A percentile compares a stretch with the other conserved stretches of the same genome.
These are phyloP conservation scores for Sphinx pinastri DNA, from an alignment of 2,888 invertebrate genomes.

Conservation along the genomic window DNA sequence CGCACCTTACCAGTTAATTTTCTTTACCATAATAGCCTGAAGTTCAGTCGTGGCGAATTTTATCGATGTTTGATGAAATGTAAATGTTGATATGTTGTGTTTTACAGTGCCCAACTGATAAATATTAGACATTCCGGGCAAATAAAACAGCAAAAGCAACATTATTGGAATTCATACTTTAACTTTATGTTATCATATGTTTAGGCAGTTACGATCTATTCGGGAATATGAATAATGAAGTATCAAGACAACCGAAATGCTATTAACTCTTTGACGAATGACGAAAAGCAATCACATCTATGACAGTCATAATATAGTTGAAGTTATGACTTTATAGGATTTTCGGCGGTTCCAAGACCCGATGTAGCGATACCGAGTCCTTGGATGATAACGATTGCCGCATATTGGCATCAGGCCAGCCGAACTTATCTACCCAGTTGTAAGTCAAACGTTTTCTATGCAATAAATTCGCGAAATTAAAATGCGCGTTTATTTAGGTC, in stretches of 20 bases:
- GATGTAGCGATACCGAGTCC: conserved; percentile 41
- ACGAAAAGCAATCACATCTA: neutral
- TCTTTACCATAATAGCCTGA: neutral
- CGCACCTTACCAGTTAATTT: neutral
- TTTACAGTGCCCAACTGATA: too few species aligned
- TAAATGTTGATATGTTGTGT: too few species aligned
- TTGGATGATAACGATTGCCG: conserved; percentile 59
- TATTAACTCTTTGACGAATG: too few species aligned
- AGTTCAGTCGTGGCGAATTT: neutral
- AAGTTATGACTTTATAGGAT: neutral
- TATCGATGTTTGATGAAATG: neutral
- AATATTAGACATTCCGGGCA: too few species aligned
- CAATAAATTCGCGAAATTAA: neutral
- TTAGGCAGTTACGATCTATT: too few species aligned
- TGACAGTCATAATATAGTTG: neutral
- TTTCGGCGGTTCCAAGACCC: neutral
- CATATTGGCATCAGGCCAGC: conserved; percentile 62
- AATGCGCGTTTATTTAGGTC: conserved; percentile 16
- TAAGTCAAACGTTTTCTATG: neutral
- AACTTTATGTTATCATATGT: too few species aligned
- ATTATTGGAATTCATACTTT: neutral
- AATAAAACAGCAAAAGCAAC: too few species aligned
- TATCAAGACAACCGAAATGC: too few species aligned
- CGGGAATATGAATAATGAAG: too few species aligned
- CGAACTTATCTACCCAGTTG: conserved; percentile 38